Evolutionary conservation across 2,113 vertebrate genomes (phyloP).

Genomic region (Zapornia atra): DNA sequence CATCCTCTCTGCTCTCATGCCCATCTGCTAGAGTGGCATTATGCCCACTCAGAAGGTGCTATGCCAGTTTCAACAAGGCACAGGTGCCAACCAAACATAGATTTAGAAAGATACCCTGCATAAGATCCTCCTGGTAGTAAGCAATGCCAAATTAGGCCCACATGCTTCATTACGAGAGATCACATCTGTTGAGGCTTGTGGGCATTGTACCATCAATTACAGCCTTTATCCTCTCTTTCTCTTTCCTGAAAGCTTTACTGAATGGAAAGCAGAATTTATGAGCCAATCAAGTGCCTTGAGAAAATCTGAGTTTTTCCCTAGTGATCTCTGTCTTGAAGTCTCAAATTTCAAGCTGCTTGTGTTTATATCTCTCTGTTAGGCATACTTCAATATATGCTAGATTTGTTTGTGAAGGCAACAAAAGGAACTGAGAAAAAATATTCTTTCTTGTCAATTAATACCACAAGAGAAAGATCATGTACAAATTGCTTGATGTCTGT

Average conservation of each 20-base stretch:
- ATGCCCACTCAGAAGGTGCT: conserved; percentile 71
- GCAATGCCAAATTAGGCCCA: conserved; percentile 80
- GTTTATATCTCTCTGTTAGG: conserved; percentile 6
- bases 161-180: conserved; percentile 79
- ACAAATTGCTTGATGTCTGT: neutral
- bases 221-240: conserved; percentile 70
- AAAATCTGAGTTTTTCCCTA: conserved; percentile 24
- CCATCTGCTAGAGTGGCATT: conserved; percentile 79
- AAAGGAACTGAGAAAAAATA: neutral
- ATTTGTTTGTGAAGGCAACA: neutral
- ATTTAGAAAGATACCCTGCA: conserved; percentile 77
- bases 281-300: conserved; percentile 38
- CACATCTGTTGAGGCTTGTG: conserved; percentile 82
- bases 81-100: conserved; percentile 81
- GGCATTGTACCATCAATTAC: conserved; percentile 78
- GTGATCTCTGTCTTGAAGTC: conserved; percentile 11
- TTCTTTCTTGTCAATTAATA: neutral
- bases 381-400: neutral
- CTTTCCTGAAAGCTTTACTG: conserved; percentile 66
- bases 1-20: conserved; percentile 58
- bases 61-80: conserved; percentile 81
- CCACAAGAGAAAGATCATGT: neutral
- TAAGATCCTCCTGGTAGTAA: conserved; percentile 77
- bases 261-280: conserved; percentile 57
- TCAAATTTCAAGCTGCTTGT: conserved; percentile 31